Conservation (phyloP, 1,140 invertebrate species). For the Platyscapa corneri region DNA sequence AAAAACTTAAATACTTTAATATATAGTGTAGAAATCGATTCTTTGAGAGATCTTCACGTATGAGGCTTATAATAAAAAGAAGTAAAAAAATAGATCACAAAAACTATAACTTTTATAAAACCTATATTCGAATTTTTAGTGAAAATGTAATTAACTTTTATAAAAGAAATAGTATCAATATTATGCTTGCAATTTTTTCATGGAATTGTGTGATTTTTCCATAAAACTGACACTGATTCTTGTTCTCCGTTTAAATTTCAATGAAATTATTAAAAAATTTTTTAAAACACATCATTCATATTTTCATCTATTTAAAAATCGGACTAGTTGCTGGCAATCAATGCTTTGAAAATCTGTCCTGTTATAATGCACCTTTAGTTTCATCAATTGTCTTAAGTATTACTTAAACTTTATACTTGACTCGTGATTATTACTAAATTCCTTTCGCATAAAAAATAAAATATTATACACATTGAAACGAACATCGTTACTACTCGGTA, state of each 20-base stretch:
- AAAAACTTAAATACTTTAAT: slow-evolving; percentile 20
- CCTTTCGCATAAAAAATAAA: slow-evolving; percentile 59
- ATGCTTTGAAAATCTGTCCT: slow-evolving; percentile 41
- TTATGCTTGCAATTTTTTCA: neutral
- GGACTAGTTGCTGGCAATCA: slow-evolving; percentile 40
- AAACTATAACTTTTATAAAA: slow-evolving; percentile 3
- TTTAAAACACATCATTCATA: slow-evolving; percentile 31
- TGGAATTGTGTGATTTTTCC: slow-evolving; percentile 15
- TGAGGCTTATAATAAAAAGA: slow-evolving; percentile 5
- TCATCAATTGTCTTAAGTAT: slow-evolving; percentile 53
- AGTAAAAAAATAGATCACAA: slow-evolving; percentile 35
- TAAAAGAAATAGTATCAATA: slow-evolving; percentile 10
- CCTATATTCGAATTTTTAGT: slow-evolving; percentile 15
- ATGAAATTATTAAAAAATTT: slow-evolving; percentile 28
- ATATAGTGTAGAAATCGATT: slow-evolving; percentile 17
- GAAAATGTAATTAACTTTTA: slow-evolving; percentile 31
- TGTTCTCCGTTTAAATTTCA: neutral
- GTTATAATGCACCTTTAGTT: slow-evolving; percentile 42
- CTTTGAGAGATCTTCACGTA: slow-evolving; percentile 26
- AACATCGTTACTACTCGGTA: slow-evolving; percentile 56
- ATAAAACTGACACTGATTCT: neutral
- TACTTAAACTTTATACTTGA: slow-evolving; percentile 44
- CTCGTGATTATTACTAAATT: slow-evolving; percentile 51
- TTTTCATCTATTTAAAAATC: slow-evolving; percentile 35
- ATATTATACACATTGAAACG: slow-evolving; percentile 61